phyloP scores from a whole-genome alignment of 2,888 invertebrate genomes.

The Chesias legatella region DNA sequence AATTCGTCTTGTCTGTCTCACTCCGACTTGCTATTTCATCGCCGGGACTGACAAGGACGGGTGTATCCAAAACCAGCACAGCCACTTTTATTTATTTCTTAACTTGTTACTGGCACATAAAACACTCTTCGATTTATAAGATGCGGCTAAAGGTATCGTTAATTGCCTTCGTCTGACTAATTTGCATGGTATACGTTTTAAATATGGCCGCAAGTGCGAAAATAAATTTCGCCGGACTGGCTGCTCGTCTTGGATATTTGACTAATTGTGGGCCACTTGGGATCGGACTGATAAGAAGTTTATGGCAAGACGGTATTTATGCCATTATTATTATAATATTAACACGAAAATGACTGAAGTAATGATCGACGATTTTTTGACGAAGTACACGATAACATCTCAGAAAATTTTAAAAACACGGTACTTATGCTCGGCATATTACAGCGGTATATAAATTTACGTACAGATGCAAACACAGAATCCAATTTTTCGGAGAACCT shows the following conservation, averaged over 20 bases:
- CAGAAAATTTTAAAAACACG: neutral
- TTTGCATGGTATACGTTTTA: slow-evolving; percentile 63
- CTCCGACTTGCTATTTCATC: slow-evolving; percentile 23
- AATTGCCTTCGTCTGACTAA: slow-evolving; percentile 60
- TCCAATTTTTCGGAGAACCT: too few relatives aligned
- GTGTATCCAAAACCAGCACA: slow-evolving; percentile 48
- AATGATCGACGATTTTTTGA: neutral
- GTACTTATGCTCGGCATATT: too few relatives aligned
- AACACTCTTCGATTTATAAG: slow-evolving; percentile 65
- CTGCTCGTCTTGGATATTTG: slow-evolving; percentile 47
- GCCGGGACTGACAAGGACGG: slow-evolving; percentile 35
- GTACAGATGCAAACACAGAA: too few relatives aligned
- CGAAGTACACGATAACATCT: too few relatives aligned
- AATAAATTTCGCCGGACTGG: slow-evolving; percentile 33
- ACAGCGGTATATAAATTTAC: too few relatives aligned
- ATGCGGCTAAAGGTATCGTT: slow-evolving; percentile 46
- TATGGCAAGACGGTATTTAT: neutral
- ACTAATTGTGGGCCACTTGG: slow-evolving; percentile 24
- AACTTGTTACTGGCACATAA: slow-evolving; percentile 69
- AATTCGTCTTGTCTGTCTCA: slow-evolving; percentile 55
- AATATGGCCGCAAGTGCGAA: slow-evolving; percentile 47
- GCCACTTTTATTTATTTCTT: slow-evolving; percentile 75
- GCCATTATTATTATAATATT: slow-evolving; percentile 20
- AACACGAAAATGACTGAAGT: neutral
- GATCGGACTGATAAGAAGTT: slow-evolving; percentile 8